Evolutionary conservation across 2,797 vertebrate genomes (phyloP).

Genomic region (Catamblyrhynchus diadema): DNA sequence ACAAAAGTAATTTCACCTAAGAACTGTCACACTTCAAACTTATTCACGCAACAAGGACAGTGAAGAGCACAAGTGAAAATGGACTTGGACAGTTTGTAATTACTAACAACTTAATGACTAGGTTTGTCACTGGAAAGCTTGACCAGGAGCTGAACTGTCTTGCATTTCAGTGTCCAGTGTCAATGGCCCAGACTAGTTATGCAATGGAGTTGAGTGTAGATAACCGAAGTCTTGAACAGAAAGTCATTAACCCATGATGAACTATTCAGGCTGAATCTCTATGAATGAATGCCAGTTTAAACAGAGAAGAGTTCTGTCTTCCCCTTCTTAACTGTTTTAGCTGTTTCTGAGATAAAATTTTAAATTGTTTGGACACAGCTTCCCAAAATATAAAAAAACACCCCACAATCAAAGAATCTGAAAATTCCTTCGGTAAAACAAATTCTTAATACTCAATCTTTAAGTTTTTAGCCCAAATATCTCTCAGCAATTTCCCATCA

Average conservation of each 20-base stretch:
- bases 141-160: not conserved
- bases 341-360: not conserved
- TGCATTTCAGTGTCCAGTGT: not conserved
- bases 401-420: not conserved
- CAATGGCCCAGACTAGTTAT: not conserved
- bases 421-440: not conserved
- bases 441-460: not conserved
- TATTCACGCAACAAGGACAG: not conserved
- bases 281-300: not conserved
- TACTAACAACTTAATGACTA: not conserved
- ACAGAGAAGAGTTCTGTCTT: not conserved
- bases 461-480: not conserved
- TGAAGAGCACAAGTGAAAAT: not conserved
- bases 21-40: not conserved
- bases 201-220: not conserved
- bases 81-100: not conserved
- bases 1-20: not conserved
- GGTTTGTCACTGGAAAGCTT: not conserved
- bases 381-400: not conserved
- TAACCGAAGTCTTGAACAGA: not conserved
- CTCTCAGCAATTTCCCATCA: not conserved
- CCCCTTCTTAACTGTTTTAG: not conserved
- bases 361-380: not conserved
- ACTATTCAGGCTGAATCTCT: not conserved
- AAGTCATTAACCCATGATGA: not conserved